Evolutionary conservation across 2,888 invertebrate species (phyloP), one percentile per base, ranked within the genome.

Genomic region (Drosophila anomelani): DNA sequence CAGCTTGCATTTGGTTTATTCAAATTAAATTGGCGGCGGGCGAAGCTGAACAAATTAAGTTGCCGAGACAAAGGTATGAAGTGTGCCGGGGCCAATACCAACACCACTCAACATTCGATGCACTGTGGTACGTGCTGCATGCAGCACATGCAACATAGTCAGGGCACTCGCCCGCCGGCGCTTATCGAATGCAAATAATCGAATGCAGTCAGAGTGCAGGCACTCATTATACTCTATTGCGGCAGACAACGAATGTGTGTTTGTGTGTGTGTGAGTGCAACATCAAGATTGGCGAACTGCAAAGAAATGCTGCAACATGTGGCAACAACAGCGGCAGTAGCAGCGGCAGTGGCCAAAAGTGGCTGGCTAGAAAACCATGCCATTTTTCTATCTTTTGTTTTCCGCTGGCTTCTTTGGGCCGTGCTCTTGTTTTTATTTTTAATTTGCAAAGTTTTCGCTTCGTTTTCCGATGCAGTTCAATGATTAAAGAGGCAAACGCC

Each of bases 281-380:
- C 62, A 85, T 85, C 85, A 73, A 85, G 85, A 85, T 85, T 80
- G 85, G 76, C 67, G 68, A 75, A 76, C 81, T 63, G 63, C 67
- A 85, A 84, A 84, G 88, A 88, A 88, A 88, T 86, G 84, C 84
- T 88, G 88, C 88, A 84, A 88, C 84, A 84, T 88, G 88, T 86
- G 88, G 83, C 88, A 88, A 85, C 82, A 80, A 59, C 69, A 71
- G 26, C 55, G 56, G 64, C 62, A 57, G 68, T 20, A 20, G 1
- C 34, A 36, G 36, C 55, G 23, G 29, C 64, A 32, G n/a, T 61
- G 57, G 56, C 47, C 51, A 57, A 62, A 56, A 75, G 63, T 36
- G 62, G 23, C 49, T 10, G 29, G 47, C 47, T 63, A 49, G 64
- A 64, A 64, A 64, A 51, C n/a, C 51, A 20, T 13, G 9, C 55